A percentile compares a stretch with the other conserved stretches of the same genome.
Evolutionary conservation across 1,140 invertebrate species (phyloP).

Genomic region (Pentalonia nigronervosa): DNA sequence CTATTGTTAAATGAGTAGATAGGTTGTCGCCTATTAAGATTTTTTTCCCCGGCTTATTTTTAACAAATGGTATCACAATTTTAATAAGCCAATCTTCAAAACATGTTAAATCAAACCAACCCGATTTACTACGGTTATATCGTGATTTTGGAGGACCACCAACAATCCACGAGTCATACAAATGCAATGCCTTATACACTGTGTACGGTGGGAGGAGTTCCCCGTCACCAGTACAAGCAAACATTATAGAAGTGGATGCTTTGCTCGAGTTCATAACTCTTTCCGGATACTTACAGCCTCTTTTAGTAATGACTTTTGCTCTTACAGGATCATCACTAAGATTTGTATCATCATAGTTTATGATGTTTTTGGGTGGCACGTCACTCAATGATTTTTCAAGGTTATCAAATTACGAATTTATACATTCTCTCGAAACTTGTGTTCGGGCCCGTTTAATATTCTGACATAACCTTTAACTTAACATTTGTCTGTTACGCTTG

Average conservation of each 20-base stretch:
- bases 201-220: no score
- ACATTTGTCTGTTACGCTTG: no score
- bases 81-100: neutral
- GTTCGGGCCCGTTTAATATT: no score
- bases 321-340: conserved; percentile 64
- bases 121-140: conserved; percentile 63
- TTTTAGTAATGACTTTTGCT: conserved; percentile 61
- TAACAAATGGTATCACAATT: neutral
- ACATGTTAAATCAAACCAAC: conserved; percentile 62
- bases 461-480: no score
- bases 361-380: conserved; percentile 60
- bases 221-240: no score
- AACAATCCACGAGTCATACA: conserved; percentile 63
- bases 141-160: conserved; percentile 62
- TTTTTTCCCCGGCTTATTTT: neutral
- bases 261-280: no score
- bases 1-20: conserved; percentile 62
- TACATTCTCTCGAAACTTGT: no score
- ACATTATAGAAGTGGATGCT: no score
- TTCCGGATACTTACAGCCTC: no score
- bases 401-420: no score
- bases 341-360: conserved; percentile 66
- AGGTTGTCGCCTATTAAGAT: conserved; percentile 63
- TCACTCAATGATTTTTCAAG: no score
- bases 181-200: conserved; percentile 62